These are phyloP conservation scores for Laticauda colubrina DNA, from an alignment of 2,113 vertebrate genomes.

Conservation along the genomic window DNA sequence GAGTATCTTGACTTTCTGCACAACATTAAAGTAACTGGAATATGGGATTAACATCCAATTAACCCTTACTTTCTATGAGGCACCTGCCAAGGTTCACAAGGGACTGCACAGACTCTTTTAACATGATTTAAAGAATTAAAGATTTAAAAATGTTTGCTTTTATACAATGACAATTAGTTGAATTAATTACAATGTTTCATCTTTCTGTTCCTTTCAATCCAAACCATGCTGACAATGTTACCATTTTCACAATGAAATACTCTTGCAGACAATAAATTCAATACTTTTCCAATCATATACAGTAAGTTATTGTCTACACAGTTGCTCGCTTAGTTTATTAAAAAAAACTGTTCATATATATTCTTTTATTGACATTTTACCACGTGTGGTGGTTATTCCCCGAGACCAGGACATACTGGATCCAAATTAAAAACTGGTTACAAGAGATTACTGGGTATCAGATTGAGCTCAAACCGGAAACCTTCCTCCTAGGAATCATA, in stretches of 20 bases:
- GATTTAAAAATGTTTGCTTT: constrained; percentile 27
- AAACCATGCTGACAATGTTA: background rate
- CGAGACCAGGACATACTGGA: no score
- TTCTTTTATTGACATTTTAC: background rate
- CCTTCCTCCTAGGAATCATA: no score
- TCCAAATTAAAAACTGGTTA: no score
- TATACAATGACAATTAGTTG: constrained; percentile 4
- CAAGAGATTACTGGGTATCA: no score
- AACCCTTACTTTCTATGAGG: background rate
- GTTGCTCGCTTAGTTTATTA: background rate
- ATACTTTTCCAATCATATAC: background rate
- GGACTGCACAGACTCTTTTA: background rate
- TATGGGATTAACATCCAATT: constrained; percentile 30
- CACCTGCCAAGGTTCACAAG: background rate
- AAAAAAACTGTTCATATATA: background rate
- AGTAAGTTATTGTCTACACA: background rate
- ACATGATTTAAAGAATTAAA: constrained; percentile 11
- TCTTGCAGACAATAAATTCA: background rate
- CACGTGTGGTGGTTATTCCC: no score
- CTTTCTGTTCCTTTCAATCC: background rate
- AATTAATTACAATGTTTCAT: constrained; percentile 33
- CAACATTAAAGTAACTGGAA: constrained; percentile 17
- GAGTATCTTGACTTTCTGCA: background rate
- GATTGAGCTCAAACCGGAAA: no score
- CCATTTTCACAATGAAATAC: background rate